Evolutionary conservation across 2,113 vertebrate genomes (phyloP), one percentile per base, ranked within the genome.

Genomic region (Acinonyx jubatus): DNA sequence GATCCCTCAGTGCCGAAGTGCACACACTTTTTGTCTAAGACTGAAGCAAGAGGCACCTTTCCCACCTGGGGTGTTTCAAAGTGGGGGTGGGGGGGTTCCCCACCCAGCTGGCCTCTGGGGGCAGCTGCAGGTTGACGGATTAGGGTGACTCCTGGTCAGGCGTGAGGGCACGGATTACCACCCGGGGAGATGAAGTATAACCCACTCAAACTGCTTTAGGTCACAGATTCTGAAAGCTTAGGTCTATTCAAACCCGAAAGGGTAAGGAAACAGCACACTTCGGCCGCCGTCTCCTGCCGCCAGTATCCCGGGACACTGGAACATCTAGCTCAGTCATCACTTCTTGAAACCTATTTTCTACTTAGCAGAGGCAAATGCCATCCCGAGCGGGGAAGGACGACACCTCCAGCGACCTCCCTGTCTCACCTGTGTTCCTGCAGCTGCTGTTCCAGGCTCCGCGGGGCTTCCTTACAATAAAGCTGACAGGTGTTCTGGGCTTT

Each of bases 361-460:
- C 57, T 61, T 61, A 61, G 65, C 1, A n/a, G 50, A 66, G 61
- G 31, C 19, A 31, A 80, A 76, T 5, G 19, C 13, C 29, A 18
- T 45, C 45, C 45, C 45, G 45, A 9, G 45, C 31, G 65, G 48
- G 52, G 90, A 41, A 66, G 84, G 55, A 83, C 16, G 45, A 13
- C 5, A 52, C 16, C n/a, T 5, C 19, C 14, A 36, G 71, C 38
- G 7, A 25, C 89, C 68, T 71, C 73, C 73, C 38, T 0, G 25
- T 31, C 96, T 98, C 98, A 99, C 99, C 99, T 99, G 99, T 99
- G 99, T 93, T 99, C 99, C 98, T 99, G 99, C 57, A 99, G 98
- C 98, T 99, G 99, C 98, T 99, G 99, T 81, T 99, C 99, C 97
- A 99, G 99, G 98, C 99, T 99, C 97, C 99, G 99, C 15, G 99